Percentiles rank a stretch among this genome's conserved stretches.
Evolutionary conservation across 2,888 invertebrate genomes (phyloP).

Genomic region (Horisme vitalbata): DNA sequence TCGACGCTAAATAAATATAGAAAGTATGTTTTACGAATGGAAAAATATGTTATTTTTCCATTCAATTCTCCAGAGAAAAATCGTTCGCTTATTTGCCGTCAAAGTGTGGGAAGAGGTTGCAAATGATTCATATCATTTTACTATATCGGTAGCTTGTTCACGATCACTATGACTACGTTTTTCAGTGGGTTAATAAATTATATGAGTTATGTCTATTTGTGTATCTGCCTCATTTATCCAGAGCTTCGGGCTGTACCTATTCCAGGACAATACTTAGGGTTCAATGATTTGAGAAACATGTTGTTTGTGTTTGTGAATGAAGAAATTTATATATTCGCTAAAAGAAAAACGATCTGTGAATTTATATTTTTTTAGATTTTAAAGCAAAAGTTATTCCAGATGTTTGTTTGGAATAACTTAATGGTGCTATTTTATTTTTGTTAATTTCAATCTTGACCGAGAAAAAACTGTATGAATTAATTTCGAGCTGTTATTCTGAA

Average conservation of each 20-base stretch:
- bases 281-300: too few relatives aligned
- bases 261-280: too few relatives aligned
- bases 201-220: constrained; percentile 31
- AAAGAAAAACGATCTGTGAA: too few relatives aligned
- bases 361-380: too few relatives aligned
- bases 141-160: constrained; percentile 37
- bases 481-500: too few relatives aligned
- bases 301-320: neutral
- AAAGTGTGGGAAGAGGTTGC: constrained; percentile 41
- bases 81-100: constrained; percentile 37
- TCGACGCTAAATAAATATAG: constrained; percentile 22
- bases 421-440: too few relatives aligned
- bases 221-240: constrained; percentile 30
- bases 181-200: constrained; percentile 42
- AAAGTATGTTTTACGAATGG: constrained; percentile 21
- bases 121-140: constrained; percentile 47
- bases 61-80: constrained; percentile 39
- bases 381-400: too few relatives aligned
- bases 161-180: constrained; percentile 36
- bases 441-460: too few relatives aligned
- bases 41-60: constrained; percentile 27
- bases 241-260: constrained; percentile 3
- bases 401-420: too few relatives aligned
- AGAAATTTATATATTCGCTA: too few relatives aligned
- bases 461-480: too few relatives aligned